Conservation (phyloP, 2,888 invertebrate genomes). For the Polia nebulosa region DNA sequence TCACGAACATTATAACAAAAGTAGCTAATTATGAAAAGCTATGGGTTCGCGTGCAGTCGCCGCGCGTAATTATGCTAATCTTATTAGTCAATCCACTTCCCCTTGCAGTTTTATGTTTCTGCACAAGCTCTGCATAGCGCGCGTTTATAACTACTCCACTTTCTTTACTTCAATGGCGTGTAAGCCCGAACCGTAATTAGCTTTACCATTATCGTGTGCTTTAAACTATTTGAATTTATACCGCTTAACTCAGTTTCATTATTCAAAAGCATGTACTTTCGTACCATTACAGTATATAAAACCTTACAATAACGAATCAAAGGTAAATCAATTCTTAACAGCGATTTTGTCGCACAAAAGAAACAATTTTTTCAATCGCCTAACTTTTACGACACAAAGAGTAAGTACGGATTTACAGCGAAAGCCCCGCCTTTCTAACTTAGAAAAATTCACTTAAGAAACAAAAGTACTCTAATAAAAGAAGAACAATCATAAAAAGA, state of each 20-base stretch:
- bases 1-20: slow-evolving; percentile 69
- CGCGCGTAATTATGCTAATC: slow-evolving; percentile 87
- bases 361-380: slow-evolving; percentile 87
- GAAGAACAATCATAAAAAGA: slow-evolving; percentile 90
- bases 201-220: slow-evolving; percentile 53
- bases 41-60: slow-evolving; percentile 84
- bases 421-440: slow-evolving; percentile 87
- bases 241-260: slow-evolving; percentile 35
- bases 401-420: slow-evolving; percentile 89
- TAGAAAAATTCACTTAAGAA: slow-evolving; percentile 89
- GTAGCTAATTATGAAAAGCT: slow-evolving; percentile 86
- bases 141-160: slow-evolving; percentile 55
- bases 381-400: slow-evolving; percentile 86
- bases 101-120: slow-evolving; percentile 81
- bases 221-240: slow-evolving; percentile 67
- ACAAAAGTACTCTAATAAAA: slow-evolving; percentile 90
- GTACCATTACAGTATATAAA: slow-evolving; percentile 18
- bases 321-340: slow-evolving; percentile 57
- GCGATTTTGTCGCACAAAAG: slow-evolving; percentile 64
- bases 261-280: slow-evolving; percentile 29
- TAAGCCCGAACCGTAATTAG: slow-evolving; percentile 64
- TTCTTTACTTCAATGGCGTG: slow-evolving; percentile 66
- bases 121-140: slow-evolving; percentile 69
- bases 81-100: slow-evolving; percentile 88
- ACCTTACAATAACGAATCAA: slow-evolving; percentile 51